Conservation (phyloP, 23 tunicate species). For the Oikopleura vanhoeffeni region DNA sequence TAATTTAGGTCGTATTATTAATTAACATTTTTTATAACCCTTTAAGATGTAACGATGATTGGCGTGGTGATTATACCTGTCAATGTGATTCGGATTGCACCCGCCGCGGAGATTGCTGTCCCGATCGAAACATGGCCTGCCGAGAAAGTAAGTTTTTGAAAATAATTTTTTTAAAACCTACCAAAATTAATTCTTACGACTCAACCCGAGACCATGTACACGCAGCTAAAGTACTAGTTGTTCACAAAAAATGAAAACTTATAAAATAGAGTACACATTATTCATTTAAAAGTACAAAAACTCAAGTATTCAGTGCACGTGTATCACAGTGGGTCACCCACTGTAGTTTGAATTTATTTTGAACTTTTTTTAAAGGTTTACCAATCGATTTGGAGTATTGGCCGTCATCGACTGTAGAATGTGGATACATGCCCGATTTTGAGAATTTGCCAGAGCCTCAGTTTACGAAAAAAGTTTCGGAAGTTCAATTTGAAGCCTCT, state of each 20-base stretch:
- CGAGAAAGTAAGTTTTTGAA: neutral
- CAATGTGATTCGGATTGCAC: constrained; percentile 13
- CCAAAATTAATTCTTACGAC: neutral
- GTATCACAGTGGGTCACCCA: no score
- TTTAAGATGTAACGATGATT: neutral
- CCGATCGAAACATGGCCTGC: constrained; percentile 7
- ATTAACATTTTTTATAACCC: no score
- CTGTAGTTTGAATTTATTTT: no score
- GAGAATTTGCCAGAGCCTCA: neutral
- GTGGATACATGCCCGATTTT: neutral
- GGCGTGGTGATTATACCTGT: constrained; percentile 3
- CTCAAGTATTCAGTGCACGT: no score
- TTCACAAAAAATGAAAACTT: neutral
- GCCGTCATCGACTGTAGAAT: neutral
- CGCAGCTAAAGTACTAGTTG: neutral
- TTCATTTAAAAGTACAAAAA: no score
- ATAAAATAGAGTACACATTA: no score
- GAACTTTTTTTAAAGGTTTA: neutral
- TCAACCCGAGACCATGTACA: constrained; percentile 1
- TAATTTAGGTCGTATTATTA: no score
- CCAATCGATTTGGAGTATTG: neutral
- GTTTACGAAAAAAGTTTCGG: neutral
- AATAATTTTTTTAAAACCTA: neutral
- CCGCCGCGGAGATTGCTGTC: constrained; percentile 1
- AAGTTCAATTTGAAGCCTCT: neutral